These are phyloP conservation scores for Machimus rusticus DNA, from an alignment of 2,888 invertebrate species.

Conservation along the genomic window DNA sequence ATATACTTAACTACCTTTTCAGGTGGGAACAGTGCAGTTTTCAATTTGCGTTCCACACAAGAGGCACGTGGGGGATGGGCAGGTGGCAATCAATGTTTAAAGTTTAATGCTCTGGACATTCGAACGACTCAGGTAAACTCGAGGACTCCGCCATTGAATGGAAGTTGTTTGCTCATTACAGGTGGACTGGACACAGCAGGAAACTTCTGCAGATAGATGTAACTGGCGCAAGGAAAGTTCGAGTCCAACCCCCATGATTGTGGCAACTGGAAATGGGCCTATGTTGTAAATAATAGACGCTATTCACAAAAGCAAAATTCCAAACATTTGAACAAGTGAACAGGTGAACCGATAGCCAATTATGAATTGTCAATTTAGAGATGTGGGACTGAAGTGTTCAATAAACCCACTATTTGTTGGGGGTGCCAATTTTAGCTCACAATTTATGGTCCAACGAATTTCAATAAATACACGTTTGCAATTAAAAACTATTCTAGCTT, in stretches of 20 bases:
- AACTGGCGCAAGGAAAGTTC: background rate
- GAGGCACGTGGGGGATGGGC: background rate
- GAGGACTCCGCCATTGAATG: background rate
- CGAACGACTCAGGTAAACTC: background rate
- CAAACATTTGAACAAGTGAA: background rate
- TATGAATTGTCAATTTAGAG: background rate
- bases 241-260: background rate
- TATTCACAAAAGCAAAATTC: background rate
- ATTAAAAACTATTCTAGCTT: background rate
- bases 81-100: background rate
- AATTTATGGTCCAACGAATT: background rate
- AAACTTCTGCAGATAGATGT: background rate
- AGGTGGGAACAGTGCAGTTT: background rate
- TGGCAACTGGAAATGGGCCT: background rate
- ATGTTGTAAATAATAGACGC: background rate
- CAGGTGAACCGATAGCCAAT: background rate
- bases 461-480: background rate
- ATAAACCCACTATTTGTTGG: background rate
- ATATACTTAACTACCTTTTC: background rate
- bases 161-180: background rate
- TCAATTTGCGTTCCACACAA: background rate
- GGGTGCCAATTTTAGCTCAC: background rate
- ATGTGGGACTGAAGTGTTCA: background rate
- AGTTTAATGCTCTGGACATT: background rate
- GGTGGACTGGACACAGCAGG: background rate